A percentile compares a stretch with the other conserved stretches of the same genome.
phyloP scores from a whole-genome alignment of 2,888 invertebrate species.

The Tineola bisselliella region DNA sequence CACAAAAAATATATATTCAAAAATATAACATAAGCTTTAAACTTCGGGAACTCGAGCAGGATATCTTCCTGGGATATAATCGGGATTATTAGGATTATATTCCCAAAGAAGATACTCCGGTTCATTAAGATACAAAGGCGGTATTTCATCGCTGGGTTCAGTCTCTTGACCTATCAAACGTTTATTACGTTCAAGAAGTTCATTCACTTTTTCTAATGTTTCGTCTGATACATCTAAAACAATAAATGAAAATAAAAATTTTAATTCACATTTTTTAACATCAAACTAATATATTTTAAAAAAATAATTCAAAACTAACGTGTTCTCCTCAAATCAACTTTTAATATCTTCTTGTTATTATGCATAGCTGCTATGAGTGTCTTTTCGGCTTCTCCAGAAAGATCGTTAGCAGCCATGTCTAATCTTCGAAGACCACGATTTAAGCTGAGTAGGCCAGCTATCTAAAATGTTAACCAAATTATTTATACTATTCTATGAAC shows the following conservation, averaged over 20 bases:
- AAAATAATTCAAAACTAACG: constrained; percentile 28
- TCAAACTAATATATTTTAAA: too few species aligned
- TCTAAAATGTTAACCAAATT: constrained; percentile 35
- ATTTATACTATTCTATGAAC: too few species aligned
- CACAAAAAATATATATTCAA: neutral
- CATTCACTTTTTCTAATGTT: constrained; percentile 47
- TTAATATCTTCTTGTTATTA: constrained; percentile 41
- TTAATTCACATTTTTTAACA: too few species aligned
- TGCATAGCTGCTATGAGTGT: constrained; percentile 49
- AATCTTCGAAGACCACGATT: constrained; percentile 62
- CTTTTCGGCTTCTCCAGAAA: constrained; percentile 64
- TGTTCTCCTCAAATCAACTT: constrained; percentile 50
- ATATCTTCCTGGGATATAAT: constrained; percentile 50
- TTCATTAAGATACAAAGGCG: constrained; percentile 54
- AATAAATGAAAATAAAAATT: too few species aligned
- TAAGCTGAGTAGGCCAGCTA: constrained; percentile 62
- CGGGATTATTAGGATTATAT: constrained; percentile 58
- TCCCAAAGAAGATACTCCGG: constrained; percentile 63
- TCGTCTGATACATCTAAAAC: constrained; percentile 54
- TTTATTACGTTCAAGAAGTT: constrained; percentile 55
- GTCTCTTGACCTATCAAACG: constrained; percentile 38
- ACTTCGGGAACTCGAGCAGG: constrained; percentile 48
- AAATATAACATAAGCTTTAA: constrained; percentile 20
- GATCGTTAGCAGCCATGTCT: constrained; percentile 69
- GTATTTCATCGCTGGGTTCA: constrained; percentile 54